Conservation (phyloP, 2,888 invertebrate genomes). For the Entomobrya multifasciata region DNA sequence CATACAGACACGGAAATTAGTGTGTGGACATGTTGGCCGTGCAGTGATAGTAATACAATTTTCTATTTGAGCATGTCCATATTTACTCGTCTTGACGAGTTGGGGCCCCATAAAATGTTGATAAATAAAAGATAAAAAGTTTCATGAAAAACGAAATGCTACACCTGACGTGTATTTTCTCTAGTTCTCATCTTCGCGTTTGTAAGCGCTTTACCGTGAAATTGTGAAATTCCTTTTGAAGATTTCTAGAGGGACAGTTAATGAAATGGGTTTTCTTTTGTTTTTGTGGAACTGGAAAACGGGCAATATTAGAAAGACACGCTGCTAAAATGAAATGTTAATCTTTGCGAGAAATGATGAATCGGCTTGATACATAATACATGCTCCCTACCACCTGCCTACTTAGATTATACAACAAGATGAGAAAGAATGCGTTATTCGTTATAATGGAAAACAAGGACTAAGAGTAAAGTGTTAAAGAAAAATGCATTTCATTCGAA, state of each 20-base stretch:
- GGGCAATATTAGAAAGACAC: no score
- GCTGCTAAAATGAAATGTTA: no score
- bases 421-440: background rate
- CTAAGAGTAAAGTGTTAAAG: background rate
- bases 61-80: background rate
- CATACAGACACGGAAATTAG: constrained; percentile 25
- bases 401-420: no score
- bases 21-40: background rate
- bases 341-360: no score
- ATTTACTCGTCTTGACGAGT: constrained; percentile 4
- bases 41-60: background rate
- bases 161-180: background rate
- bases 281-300: no score
- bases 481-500: background rate
- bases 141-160: constrained; percentile 17
- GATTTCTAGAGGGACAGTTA: constrained; percentile 9
- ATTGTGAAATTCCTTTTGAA: constrained; percentile 20
- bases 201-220: background rate
- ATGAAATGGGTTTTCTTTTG: constrained; percentile 22
- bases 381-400: no score
- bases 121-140: background rate
- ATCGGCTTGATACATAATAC: no score
- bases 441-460: constrained; percentile 10
- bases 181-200: background rate
- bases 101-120: background rate